phyloP scores from a whole-genome alignment of 1,140 invertebrate species.

The Coptotermes formosanus region DNA sequence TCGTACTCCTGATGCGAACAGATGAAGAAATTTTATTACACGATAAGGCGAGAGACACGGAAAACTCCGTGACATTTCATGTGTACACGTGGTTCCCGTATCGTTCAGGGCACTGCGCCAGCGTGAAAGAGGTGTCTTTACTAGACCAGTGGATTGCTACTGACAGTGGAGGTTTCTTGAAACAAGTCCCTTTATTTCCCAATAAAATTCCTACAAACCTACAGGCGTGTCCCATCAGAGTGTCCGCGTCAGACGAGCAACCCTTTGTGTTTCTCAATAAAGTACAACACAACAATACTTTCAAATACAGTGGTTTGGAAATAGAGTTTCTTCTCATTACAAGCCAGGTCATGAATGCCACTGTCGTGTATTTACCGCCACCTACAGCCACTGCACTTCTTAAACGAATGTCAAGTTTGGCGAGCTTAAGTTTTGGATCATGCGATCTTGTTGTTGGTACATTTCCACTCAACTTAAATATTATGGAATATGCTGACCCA shows the following conservation, averaged over 20 bases:
- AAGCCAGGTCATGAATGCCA: neutral
- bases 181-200: neutral
- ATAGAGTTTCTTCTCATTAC: neutral
- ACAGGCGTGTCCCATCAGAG: neutral
- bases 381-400: neutral
- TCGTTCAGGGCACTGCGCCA: neutral
- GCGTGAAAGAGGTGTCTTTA: neutral
- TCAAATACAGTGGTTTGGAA: too few species aligned
- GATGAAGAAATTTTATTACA: neutral
- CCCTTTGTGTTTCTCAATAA: too few species aligned
- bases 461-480: neutral
- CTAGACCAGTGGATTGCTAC: neutral
- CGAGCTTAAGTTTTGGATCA: neutral
- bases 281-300: too few species aligned
- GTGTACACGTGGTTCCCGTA: neutral
- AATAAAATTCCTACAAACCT: neutral
- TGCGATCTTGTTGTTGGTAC: neutral
- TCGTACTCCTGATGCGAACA: neutral
- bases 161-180: neutral
- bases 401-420: neutral
- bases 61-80: neutral
- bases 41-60: neutral
- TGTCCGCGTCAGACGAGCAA: too few species aligned
- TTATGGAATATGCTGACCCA: neutral
- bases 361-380: neutral